A percentile compares a stretch with the other conserved stretches of the same genome.
Evolutionary conservation across 2,797 vertebrate species (phyloP).

Genomic region (Onychomys arenicola): DNA sequence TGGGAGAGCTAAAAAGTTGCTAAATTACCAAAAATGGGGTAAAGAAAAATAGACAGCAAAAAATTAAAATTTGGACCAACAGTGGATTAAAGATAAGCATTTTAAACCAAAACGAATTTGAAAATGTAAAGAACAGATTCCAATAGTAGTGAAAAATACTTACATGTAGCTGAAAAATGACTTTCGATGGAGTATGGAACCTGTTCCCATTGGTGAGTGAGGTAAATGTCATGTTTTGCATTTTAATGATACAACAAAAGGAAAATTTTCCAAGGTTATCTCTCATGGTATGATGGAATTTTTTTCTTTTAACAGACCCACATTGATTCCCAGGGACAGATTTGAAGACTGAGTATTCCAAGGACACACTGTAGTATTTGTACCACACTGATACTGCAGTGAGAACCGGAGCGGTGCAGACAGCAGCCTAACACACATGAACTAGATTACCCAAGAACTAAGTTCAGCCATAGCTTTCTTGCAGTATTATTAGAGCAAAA

Average conservation of each 20-base stretch:
- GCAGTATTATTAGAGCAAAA: conserved; percentile 86
- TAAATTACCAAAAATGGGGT: conserved; percentile 86
- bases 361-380: conserved; percentile 84
- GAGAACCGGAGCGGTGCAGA: conserved; percentile 72
- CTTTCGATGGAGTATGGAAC: conserved; percentile 87
- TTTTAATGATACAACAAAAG: conserved; percentile 87
- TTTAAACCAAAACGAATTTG: conserved; percentile 85
- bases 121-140: conserved; percentile 84
- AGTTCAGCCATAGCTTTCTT: conserved; percentile 88
- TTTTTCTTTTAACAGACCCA: conserved; percentile 63
- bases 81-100: conserved; percentile 87
- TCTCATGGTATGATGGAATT: conserved; percentile 80
- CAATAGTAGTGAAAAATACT: conserved; percentile 86
- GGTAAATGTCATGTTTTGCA: conserved; percentile 86
- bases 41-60: conserved; percentile 87
- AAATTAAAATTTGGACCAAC: conserved; percentile 87
- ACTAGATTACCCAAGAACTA: conserved; percentile 86
- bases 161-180: conserved; percentile 87
- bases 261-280: conserved; percentile 86
- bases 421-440: conserved; percentile 85
- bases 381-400: conserved; percentile 79
- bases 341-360: conserved; percentile 82
- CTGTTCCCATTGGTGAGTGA: conserved; percentile 85
- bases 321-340: conserved; percentile 80
- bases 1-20: conserved; percentile 81